phyloP scores from a whole-genome alignment of 35 echinoderm and acorn worm species.

The Eucidaris tribuloides region DNA sequence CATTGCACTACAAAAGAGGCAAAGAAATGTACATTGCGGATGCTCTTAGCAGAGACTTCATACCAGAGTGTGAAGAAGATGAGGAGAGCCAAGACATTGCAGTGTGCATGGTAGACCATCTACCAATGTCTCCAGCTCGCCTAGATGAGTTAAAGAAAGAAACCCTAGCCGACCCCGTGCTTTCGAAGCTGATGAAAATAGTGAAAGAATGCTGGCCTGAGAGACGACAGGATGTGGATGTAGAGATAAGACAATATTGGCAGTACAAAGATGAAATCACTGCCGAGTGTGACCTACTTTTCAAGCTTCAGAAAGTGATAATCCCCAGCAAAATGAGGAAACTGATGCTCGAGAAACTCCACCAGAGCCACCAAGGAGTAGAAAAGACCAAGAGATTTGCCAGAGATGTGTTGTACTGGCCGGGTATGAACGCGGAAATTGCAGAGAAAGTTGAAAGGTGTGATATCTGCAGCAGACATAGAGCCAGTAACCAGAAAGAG shows the following conservation, averaged over 20 bases:
- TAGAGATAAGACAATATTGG: conserved; percentile 12
- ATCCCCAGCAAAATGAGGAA: conserved; percentile 10
- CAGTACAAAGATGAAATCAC: neutral
- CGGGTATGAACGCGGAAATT: conserved; percentile 28
- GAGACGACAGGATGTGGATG: neutral
- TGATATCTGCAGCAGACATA: conserved; percentile 22
- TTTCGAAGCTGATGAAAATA: conserved; percentile 11
- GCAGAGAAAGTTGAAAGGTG: conserved; percentile 23
- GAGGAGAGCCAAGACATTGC: neutral
- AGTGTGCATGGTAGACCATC: conserved; percentile 19
- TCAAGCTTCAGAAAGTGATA: conserved; percentile 34
- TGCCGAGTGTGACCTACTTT: conserved; percentile 1
- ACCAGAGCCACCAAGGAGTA: conserved; percentile 59
- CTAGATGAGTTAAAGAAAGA: conserved; percentile 19
- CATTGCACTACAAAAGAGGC: conserved; percentile 18
- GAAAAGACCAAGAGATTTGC: conserved; percentile 56
- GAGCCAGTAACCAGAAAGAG: conserved; percentile 22
- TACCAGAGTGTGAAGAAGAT: conserved; percentile 20
- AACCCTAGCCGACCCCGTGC: conserved; percentile 9
- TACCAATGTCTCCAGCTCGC: conserved; percentile 37
- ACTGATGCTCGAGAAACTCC: conserved; percentile 32
- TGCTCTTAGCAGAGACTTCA: conserved; percentile 4
- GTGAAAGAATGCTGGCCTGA: conserved; percentile 23
- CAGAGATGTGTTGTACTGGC: conserved; percentile 51
- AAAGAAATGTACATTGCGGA: conserved; percentile 28